Percentiles rank a stretch among this genome's conserved stretches.
Conservation (phyloP, 2,888 invertebrate species). For the Thymelicus lineola region DNA sequence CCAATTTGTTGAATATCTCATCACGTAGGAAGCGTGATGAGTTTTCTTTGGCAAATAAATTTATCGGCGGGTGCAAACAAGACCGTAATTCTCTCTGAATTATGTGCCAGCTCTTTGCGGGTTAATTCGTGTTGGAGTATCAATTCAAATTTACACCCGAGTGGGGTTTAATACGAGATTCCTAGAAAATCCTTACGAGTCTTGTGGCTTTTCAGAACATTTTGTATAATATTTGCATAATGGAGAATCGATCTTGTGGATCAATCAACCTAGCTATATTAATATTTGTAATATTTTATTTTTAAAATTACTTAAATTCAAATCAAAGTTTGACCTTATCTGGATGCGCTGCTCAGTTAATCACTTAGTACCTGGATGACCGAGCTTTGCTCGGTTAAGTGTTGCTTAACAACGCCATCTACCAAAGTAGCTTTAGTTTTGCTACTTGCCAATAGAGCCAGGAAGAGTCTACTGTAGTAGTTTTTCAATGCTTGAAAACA, state of each 20-base stretch:
- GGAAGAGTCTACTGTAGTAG: too few species aligned
- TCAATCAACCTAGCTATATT: background rate
- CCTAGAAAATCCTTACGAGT: slow-evolving; percentile 5
- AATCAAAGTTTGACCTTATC: too few species aligned
- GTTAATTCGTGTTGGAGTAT: slow-evolving; percentile 30
- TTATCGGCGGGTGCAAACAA: slow-evolving; percentile 31
- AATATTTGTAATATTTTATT: background rate
- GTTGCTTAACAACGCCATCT: too few species aligned
- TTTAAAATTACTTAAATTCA: too few species aligned
- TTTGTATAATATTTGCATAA: background rate
- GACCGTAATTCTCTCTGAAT: slow-evolving; percentile 30
- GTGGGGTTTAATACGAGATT: slow-evolving; percentile 10
- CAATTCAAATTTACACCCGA: slow-evolving; percentile 15
- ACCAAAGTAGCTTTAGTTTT: too few species aligned
- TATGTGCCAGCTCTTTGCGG: slow-evolving; percentile 21
- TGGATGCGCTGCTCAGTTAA: too few species aligned
- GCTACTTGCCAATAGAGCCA: too few species aligned
- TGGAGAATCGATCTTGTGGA: background rate
- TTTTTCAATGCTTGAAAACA: too few species aligned
- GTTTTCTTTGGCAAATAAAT: slow-evolving; percentile 26
- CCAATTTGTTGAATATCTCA: slow-evolving; percentile 16
- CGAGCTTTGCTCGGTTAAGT: too few species aligned
- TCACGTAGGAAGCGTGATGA: slow-evolving; percentile 7
- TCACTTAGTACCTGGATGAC: too few species aligned
- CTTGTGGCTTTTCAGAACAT: slow-evolving; percentile 44